These are phyloP conservation scores for Sciurus niger DNA, from an alignment of 2,113 vertebrate genomes.

Conservation along the genomic window DNA sequence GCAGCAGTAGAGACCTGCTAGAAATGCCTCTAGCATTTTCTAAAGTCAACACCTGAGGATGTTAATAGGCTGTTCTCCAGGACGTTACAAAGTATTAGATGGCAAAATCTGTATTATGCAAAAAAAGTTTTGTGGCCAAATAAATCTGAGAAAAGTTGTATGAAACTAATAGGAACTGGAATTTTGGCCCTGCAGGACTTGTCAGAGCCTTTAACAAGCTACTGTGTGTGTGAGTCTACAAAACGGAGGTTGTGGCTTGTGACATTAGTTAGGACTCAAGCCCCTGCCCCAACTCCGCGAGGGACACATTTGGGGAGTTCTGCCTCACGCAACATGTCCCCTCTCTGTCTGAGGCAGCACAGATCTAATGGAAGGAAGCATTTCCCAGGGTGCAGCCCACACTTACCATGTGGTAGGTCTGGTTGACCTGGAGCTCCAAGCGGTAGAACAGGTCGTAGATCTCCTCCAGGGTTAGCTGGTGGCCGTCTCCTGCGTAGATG, in stretches of 20 bases:
- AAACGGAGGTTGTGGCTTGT: not conserved
- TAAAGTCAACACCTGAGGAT: not conserved
- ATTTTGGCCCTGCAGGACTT: not conserved
- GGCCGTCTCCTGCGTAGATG: slow-evolving; percentile 8
- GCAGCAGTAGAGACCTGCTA: not conserved
- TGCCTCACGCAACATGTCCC: not conserved
- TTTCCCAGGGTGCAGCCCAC: not conserved
- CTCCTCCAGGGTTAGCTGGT: slow-evolving; percentile 85
- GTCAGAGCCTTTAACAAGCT: not conserved
- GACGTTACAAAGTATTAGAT: not conserved
- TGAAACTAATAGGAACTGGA: not conserved
- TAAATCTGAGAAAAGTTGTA: not conserved
- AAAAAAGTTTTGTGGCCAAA: not conserved
- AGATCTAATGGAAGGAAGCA: not conserved
- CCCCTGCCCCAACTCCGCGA: not conserved
- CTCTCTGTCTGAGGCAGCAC: not conserved
- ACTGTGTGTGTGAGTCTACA: not conserved
- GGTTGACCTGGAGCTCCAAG: slow-evolving; percentile 72
- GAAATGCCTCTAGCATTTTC: not conserved
- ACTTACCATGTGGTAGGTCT: slow-evolving; percentile 85
- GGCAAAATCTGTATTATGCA: not conserved
- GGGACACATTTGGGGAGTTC: not conserved
- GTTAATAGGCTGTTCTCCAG: not conserved
- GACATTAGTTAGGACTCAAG: too few species aligned
- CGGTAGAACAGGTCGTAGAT: slow-evolving; percentile 74